Evolutionary conservation across 2,888 invertebrate species (phyloP).

Genomic region (Cabera pusaria): DNA sequence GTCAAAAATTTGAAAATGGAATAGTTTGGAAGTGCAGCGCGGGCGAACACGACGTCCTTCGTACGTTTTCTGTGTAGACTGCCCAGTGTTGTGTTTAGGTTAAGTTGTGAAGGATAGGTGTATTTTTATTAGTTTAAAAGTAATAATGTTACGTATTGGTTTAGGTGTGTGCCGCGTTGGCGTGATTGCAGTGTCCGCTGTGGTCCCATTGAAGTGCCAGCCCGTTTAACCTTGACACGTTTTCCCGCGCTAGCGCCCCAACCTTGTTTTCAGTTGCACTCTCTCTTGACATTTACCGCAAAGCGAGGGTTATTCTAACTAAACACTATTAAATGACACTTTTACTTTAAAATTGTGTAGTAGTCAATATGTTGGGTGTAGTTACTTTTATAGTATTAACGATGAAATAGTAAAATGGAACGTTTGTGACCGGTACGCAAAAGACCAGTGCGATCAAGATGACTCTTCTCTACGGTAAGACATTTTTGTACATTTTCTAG

Average conservation of each 20-base stretch:
- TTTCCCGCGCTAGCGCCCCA: slow-evolving; percentile 74
- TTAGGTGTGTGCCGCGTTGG: slow-evolving; percentile 40
- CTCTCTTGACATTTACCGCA: slow-evolving; percentile 71
- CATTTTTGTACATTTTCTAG: too few species aligned
- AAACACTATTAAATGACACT: slow-evolving; percentile 31
- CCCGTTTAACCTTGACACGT: slow-evolving; percentile 74
- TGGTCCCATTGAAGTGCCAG: slow-evolving; percentile 61
- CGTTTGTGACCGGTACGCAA: slow-evolving; percentile 49
- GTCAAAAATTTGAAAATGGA: slow-evolving; percentile 70
- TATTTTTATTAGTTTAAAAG: slow-evolving; percentile 20
- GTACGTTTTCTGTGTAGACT: slow-evolving; percentile 37
- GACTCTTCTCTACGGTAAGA: slow-evolving; percentile 64
- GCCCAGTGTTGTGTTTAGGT: slow-evolving; percentile 53
- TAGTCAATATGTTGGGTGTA: too few species aligned
- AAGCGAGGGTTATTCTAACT: slow-evolving; percentile 59
- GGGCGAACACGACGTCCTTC: slow-evolving; percentile 39
- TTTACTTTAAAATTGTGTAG: slow-evolving; percentile 11
- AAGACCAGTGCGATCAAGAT: slow-evolving; percentile 55
- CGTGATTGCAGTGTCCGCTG: slow-evolving; percentile 62
- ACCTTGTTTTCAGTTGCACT: slow-evolving; percentile 76
- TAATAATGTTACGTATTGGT: slow-evolving; percentile 39
- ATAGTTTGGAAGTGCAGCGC: slow-evolving; percentile 61
- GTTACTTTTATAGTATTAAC: slow-evolving; percentile 1
- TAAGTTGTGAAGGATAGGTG: slow-evolving; percentile 42
- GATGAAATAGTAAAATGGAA: slow-evolving; percentile 44